These are phyloP conservation scores for Dasypus novemcinctus DNA, from an alignment of 2,113 vertebrate species.

Conservation along the genomic window DNA sequence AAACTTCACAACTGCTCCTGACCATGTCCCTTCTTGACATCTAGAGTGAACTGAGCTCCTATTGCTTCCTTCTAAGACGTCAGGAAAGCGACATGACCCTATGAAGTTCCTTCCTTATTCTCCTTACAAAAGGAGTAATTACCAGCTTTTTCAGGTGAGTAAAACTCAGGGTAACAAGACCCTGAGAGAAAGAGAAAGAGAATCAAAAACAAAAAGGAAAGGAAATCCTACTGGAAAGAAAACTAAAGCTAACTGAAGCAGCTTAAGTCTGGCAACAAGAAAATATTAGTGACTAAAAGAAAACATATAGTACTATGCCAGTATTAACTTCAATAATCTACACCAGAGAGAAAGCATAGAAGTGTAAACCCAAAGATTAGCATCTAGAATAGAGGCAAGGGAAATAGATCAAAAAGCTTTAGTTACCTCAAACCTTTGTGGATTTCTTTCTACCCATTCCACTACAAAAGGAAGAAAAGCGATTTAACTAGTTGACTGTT, in stretches of 20 bases:
- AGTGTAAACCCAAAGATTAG: not conserved
- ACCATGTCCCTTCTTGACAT: not conserved
- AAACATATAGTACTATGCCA: not conserved
- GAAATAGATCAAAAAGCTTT: not conserved
- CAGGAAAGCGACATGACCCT: not conserved
- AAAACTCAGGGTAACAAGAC: not conserved
- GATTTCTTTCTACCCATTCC: slow-evolving; percentile 10
- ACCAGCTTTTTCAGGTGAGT: not conserved
- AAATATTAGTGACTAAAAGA: not conserved
- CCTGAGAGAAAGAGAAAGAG: not conserved
- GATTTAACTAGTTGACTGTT: not conserved
- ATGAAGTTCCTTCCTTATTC: not conserved
- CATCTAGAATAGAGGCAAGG: not conserved
- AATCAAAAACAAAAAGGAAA: not conserved
- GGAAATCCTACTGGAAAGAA: not conserved
- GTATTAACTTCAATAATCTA: not conserved
- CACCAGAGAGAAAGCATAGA: not conserved
- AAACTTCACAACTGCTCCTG: not conserved
- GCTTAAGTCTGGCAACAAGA: not conserved
- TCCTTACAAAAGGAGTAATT: not conserved
- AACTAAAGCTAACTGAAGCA: not conserved
- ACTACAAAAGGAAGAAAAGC: not conserved
- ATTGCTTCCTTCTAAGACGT: not conserved
- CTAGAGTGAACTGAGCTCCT: not conserved
- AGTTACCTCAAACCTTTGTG: not conserved